Base-by-base conservation (phyloP, 2,888 invertebrate genomes). In the Trilocha varians region DNA sequence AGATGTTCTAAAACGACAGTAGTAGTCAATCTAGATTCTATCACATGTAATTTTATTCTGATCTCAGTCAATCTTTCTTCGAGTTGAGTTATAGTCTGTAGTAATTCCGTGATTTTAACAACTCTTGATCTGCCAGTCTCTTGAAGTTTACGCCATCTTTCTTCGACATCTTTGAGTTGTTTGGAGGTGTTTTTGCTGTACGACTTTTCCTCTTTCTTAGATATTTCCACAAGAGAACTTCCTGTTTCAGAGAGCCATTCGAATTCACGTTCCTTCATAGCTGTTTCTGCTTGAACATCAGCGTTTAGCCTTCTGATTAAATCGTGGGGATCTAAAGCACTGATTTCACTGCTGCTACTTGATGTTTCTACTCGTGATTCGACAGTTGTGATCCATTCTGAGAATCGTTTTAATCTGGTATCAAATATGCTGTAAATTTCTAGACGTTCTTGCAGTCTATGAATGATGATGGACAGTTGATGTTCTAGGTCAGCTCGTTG, bases 401-500 rank as follows among this genome's bases (percentile, higher is more conserved):
- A 65, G 55, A 95, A 89, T 43, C 91, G 86, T 0, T 85, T 68
- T 37, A 91, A 80, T 36, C 93, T 87, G 0, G 87, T 80, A 40
- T 93, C 91, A 70, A 93, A 95, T 64, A 91, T 88, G 9, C 89
- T 86, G 53, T 91, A 88, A 18, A 93, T 78, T 50, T 91, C 91
- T 32, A 93, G 78, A 45, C 91, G 89, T 59, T 95, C 95, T 51
- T 92, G 91, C 17, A 94, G 82, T 49, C 90, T 88, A 59, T 92
- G 91, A 13, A 91, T 90, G 8, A 93, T 78, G 34, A 90, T 87
- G 0, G 91, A 89, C 1, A 96, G 76, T 63, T 94, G 93, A 56
- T 94, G 92, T 56, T 94, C 93, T 2, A 95, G 72, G 54, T 96
- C 95, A 1, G 91, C 90, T 52, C 94, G 91, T 57, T 93, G 93